Percentiles rank a stretch among this genome's conserved stretches.
These are phyloP conservation scores for Myotis findleyi DNA, from an alignment of 2,797 vertebrate species.

Conservation along the genomic window DNA sequence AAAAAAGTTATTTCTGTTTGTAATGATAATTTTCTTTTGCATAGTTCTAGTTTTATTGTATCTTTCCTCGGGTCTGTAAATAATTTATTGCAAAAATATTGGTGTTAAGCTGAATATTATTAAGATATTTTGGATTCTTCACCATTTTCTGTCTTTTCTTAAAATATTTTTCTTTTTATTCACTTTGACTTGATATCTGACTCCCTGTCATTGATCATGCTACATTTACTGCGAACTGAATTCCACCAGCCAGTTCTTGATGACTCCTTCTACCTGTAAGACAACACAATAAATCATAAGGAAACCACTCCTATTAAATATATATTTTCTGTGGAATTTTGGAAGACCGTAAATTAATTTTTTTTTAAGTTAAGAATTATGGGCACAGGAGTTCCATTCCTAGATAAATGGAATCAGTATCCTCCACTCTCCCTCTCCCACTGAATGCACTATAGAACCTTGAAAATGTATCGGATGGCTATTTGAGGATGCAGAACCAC, in stretches of 20 bases:
- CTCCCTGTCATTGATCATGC: constrained; percentile 46
- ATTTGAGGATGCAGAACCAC: not conserved
- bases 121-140: not conserved
- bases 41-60: not conserved
- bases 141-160: not conserved
- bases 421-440: not conserved
- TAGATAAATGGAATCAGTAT: not conserved
- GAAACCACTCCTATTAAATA: constrained; percentile 65
- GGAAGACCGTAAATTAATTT: constrained; percentile 30
- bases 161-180: not conserved
- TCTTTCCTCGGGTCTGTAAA: not conserved
- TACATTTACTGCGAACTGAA: constrained; percentile 50
- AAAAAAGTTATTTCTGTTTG: not conserved
- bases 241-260: constrained; percentile 56
- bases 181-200: constrained; percentile 25
- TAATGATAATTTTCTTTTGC: not conserved
- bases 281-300: constrained; percentile 69
- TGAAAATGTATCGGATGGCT: not conserved
- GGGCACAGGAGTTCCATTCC: not conserved
- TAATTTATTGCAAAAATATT: constrained; percentile 28
- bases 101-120: not conserved
- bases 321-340: constrained; percentile 40
- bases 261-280: constrained; percentile 51
- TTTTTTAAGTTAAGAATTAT: constrained; percentile 48
- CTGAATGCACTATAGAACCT: not conserved